Evolutionary conservation across 2,797 vertebrate species (phyloP), one percentile per base, ranked within the genome.

Genomic region (Characodon lateralis): DNA sequence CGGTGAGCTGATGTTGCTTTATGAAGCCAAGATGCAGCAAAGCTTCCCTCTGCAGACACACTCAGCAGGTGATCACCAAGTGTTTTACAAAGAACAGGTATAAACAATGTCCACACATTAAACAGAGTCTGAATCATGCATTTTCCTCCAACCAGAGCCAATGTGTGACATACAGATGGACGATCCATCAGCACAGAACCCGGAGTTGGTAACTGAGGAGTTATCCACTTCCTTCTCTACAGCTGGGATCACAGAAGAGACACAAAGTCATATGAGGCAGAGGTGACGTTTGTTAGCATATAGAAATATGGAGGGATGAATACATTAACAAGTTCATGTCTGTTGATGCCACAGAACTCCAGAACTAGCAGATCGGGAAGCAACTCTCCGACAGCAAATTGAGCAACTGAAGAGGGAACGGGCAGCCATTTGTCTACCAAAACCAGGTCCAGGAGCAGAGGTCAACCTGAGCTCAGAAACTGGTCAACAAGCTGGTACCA

Each of bases 1-100:
- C 0, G 75, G 90, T 0, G 91, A 94, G 46, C 93, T 99, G 56
- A 91, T 97, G 73, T 93, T 93, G 0, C 93, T 97, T 86, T 77
- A 88, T 26, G 89, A 93, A n/a, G 86, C 85, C 13, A 89, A 88
- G 89, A 93, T 88, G 87, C 89, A 87, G 78, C 90, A 90, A 78
- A 83, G 79, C 82, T 76, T 86, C 85, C 87, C 65, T 81, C 71
- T 35, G 72, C 79, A 66, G 77, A 65, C 80, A 74, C 63, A 71
- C 85, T 51, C 87, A 86, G 81, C 92, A 92, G 89, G 93, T 94
- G 73, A 84, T 78, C 84, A 59, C 70, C 76, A 31, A 53, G 61
- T 74, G 87, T 90, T 78, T 46, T 69, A 68, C 18, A 77, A 70
- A 75, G 51, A 50, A 74, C 59, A 85, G 65, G 39, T 22, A 84